Evolutionary conservation across 2,797 vertebrate genomes (phyloP).

Genomic region (Sebastes kiyomatsui): DNA sequence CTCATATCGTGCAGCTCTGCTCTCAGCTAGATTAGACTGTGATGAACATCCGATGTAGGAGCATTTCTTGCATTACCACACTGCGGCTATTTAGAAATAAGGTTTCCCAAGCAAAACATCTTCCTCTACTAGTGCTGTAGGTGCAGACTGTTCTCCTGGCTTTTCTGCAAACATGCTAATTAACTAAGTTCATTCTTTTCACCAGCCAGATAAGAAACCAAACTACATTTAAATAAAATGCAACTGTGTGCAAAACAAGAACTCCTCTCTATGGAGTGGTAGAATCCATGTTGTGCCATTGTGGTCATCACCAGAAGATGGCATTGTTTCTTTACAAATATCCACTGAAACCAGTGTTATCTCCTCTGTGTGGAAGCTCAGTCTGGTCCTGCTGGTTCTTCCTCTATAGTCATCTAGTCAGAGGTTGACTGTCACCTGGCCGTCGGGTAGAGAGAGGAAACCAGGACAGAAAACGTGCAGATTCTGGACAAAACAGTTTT

Average conservation of each 20-base stretch:
- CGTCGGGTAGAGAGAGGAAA: neutral
- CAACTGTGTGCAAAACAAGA: neutral
- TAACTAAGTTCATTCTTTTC: no score
- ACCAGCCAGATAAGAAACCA: neutral
- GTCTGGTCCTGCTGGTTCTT: neutral
- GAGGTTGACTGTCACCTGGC: neutral
- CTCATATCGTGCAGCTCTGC: no score
- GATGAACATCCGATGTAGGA: neutral
- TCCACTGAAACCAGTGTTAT: no score
- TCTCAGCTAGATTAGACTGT: no score
- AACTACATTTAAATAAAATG: neutral
- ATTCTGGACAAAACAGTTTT: neutral
- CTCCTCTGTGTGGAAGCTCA: neutral
- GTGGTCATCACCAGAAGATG: slow-evolving; percentile 53
- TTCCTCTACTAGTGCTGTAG: neutral
- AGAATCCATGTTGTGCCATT: neutral
- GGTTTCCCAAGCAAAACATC: neutral
- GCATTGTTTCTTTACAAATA: slow-evolving; percentile 48
- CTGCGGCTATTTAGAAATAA: neutral
- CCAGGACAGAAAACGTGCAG: neutral
- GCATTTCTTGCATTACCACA: neutral
- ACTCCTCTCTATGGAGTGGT: neutral
- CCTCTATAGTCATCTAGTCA: neutral
- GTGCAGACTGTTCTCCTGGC: neutral
- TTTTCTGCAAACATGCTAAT: neutral